Conservation (phyloP, 2,113 vertebrate genomes). For the Garra rufa region DNA sequence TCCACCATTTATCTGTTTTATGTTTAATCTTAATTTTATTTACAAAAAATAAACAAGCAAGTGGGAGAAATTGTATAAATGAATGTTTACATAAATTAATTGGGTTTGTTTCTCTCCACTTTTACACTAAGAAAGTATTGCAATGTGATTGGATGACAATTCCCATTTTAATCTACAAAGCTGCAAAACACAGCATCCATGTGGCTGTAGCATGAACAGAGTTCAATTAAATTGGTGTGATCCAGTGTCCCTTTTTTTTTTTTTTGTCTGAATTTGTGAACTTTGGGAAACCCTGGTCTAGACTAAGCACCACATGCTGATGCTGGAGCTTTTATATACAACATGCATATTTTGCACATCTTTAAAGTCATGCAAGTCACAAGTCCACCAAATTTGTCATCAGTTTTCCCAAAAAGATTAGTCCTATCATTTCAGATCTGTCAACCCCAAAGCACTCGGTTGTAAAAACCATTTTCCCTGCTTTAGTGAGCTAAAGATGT, state of each 20-base stretch:
- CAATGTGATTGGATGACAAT: not conserved
- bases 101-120: not conserved
- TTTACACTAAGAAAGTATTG: not conserved
- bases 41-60: not conserved
- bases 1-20: not conserved
- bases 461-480: not conserved
- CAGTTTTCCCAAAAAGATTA: not conserved
- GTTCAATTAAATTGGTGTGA: not conserved
- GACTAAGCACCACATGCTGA: not conserved
- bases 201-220: not conserved
- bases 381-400: not conserved
- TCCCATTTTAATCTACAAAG: not conserved
- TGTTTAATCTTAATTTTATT: not conserved
- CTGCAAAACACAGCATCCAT: not conserved
- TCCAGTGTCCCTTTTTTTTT: no score
- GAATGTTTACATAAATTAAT: not conserved
- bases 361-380: not conserved
- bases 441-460: not conserved
- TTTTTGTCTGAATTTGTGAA: no score
- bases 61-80: not conserved
- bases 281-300: constrained; percentile 9
- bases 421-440: not conserved
- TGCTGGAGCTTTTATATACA: not conserved
- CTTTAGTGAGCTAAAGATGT: constrained; percentile 1
- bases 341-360: not conserved